phyloP scores from a whole-genome alignment of 2,888 invertebrate genomes.

The Orthosia gothica region DNA sequence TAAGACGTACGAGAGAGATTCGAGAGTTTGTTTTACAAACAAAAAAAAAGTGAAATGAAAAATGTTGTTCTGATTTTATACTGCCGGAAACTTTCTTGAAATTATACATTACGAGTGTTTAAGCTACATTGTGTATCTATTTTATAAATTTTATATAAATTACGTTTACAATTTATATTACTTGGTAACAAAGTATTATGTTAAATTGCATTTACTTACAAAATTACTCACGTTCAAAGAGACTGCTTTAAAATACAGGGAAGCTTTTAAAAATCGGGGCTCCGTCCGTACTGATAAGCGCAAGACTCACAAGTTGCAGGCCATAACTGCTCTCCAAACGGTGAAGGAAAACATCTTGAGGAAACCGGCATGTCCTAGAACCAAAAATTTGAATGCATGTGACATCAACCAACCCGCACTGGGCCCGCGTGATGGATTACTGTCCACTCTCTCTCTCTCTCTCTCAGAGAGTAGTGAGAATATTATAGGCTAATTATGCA shows the following conservation, averaged over 20 bases:
- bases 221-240: neutral
- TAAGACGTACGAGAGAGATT: slow-evolving; percentile 1
- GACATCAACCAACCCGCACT: too few species aligned
- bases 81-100: neutral
- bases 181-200: slow-evolving; percentile 24
- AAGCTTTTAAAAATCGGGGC: neutral
- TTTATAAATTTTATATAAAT: slow-evolving; percentile 29
- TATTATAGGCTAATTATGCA: too few species aligned
- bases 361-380: too few species aligned
- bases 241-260: neutral
- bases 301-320: too few species aligned
- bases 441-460: too few species aligned
- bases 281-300: too few species aligned
- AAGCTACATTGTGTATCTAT: neutral
- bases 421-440: too few species aligned
- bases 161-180: slow-evolving; percentile 25
- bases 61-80: slow-evolving; percentile 30
- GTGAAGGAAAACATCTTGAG: too few species aligned
- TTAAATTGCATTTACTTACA: slow-evolving; percentile 4
- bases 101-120: slow-evolving; percentile 13
- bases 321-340: too few species aligned
- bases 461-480: too few species aligned
- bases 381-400: too few species aligned
- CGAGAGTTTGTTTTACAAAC: slow-evolving; percentile 12
- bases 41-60: too few species aligned